These are phyloP conservation scores for Amaurobius ferox DNA, from an alignment of 2,888 invertebrate species.

Conservation along the genomic window DNA sequence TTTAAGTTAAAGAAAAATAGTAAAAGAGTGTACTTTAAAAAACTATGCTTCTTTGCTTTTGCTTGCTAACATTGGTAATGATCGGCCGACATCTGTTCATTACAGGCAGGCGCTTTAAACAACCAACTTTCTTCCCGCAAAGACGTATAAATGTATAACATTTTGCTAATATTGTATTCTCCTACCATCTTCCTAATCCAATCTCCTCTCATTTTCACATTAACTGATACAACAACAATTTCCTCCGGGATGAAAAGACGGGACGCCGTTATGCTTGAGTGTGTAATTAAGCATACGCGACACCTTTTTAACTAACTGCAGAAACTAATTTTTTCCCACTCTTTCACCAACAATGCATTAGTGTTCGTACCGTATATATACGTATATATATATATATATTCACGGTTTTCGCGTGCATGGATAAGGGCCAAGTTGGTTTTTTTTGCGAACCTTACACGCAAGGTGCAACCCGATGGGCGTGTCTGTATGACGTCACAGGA, in stretches of 20 bases:
- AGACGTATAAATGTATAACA: no score
- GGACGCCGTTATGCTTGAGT: not conserved
- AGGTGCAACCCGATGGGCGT: constrained; percentile 30
- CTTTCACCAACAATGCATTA: not conserved
- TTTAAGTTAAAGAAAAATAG: no score
- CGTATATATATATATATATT: not conserved
- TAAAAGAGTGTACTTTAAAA: no score
- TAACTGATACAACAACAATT: not conserved
- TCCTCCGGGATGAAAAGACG: not conserved
- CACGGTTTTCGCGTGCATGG: constrained; percentile 28
- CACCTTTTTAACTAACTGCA: not conserved
- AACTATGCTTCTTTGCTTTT: no score
- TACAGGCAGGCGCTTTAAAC: no score
- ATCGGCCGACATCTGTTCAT: no score
- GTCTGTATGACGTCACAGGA: constrained; percentile 29
- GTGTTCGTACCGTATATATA: not conserved
- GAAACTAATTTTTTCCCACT: not conserved
- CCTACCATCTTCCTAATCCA: not conserved
- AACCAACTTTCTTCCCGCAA: no score
- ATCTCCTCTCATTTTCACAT: not conserved
- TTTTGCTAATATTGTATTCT: not conserved
- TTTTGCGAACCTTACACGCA: constrained; percentile 22
- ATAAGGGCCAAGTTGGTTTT: constrained; percentile 32
- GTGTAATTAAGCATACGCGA: not conserved
- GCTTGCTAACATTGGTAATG: no score